Conservation (phyloP, 92 coral and sea anemone species). For the Plumapathes pennacea region DNA sequence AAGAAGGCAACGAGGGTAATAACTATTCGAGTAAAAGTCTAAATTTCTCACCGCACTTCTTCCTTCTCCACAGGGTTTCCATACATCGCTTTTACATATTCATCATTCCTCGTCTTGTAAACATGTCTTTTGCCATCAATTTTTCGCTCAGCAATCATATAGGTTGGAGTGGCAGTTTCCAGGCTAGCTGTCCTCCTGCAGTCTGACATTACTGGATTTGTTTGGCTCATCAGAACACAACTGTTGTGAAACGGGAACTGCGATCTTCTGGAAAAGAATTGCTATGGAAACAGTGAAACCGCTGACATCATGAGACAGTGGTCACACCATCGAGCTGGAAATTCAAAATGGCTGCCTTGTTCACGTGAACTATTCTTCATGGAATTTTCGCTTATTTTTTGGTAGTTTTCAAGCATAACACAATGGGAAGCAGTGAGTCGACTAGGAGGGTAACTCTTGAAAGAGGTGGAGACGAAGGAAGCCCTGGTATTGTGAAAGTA, state of each 20-base stretch:
- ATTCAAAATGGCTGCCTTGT: conserved; percentile 71
- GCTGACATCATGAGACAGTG: conserved; percentile 22
- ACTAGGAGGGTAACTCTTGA: conserved; percentile 77
- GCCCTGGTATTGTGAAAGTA: conserved; percentile 72
- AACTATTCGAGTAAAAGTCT: too few species aligned
- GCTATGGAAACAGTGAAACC: conserved; percentile 41
- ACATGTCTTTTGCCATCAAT: conserved; percentile 64
- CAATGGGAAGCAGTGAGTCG: conserved; percentile 87
- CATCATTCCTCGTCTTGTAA: conserved; percentile 49
- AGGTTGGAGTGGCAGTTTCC: conserved; percentile 50
- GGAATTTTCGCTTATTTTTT: neutral
- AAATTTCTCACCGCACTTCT: conserved; percentile 61
- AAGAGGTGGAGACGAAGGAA: conserved; percentile 50
- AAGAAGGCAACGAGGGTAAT: too few species aligned
- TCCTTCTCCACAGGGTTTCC: conserved; percentile 65
- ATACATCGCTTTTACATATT: conserved; percentile 73
- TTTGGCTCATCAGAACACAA: conserved; percentile 30
- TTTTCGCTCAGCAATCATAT: conserved; percentile 42
- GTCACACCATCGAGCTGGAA: conserved; percentile 11
- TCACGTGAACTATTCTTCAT: neutral
- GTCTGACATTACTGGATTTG: conserved; percentile 56
- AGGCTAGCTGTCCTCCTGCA: conserved; percentile 53
- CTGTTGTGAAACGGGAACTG: neutral
- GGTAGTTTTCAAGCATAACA: neutral
- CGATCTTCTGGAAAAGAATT: conserved; percentile 5